Base-by-base conservation (phyloP, 2,797 vertebrate genomes). In the Cossypha niveicapilla region DNA sequence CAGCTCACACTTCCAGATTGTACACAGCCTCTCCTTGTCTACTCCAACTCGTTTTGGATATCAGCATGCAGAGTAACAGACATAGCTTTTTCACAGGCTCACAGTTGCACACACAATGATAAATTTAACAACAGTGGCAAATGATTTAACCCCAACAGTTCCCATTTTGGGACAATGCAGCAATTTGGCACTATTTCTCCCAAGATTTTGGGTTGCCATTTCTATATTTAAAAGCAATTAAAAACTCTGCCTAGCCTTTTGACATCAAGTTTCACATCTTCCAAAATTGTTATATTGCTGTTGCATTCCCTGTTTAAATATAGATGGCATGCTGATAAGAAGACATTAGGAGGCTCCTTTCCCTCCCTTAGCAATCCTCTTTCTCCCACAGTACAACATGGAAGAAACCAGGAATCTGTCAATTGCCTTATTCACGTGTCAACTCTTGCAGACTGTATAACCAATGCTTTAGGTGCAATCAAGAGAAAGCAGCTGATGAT, bases 71-170 rank as follows among this genome's bases (percentile, higher is more conserved):
- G 74, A 90, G 27, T 66, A 88, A 92, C 10, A 0, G 13, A 48
- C 28, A 32, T 3, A 44, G 83, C 35, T 93, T 95, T 92, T 88
- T 75, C 87, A 90, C 47, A 63, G 37, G 54, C 47, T 85, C 71
- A 84, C 83, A 74, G 45, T 14, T 70, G 58, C 86, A 77, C 39
- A 77, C 42, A 66, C 53, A 92, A 57, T 35, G 61, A 83, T 57
- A 93, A 90, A 93, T 79, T 81, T 84, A 96, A 90, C 77, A 91
- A 86, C 80, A 73, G 35, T 41, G 50, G 70, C 83, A 88, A 94
- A 73, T 73, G 28, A 47, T 88, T 92, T 93, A 88, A 90, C 74
- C 81, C n/a, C 70, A 94, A n/a, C 6, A 75, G 23, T 44, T 88
- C 85, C 80, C 77, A 78, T 86, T 90, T 47, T 73, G 63, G 77